phyloP scores from a whole-genome alignment of 1,140 invertebrate genomes.

The Apis laboriosa region DNA sequence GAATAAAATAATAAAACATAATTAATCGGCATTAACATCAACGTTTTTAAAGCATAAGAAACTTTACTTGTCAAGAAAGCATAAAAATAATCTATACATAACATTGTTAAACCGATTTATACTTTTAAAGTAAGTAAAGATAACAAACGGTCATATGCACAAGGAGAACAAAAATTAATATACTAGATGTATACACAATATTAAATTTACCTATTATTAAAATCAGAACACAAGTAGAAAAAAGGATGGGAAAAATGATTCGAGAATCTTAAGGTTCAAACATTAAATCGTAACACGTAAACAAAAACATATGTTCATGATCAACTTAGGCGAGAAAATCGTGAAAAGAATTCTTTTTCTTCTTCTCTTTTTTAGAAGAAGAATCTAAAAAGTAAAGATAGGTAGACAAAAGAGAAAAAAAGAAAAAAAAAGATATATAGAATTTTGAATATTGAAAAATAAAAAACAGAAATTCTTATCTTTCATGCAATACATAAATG shows the following conservation, averaged over 20 bases:
- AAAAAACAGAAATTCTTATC: constrained; percentile 45
- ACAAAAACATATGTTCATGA: constrained; percentile 62
- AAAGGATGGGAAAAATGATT: constrained; percentile 57
- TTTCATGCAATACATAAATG: constrained; percentile 14
- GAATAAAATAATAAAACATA: not conserved
- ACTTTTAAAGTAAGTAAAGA: constrained; percentile 33
- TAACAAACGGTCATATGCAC: not conserved
- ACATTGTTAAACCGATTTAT: constrained; percentile 16
- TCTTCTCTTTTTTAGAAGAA: not conserved
- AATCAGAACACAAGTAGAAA: constrained; percentile 60
- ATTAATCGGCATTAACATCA: not conserved
- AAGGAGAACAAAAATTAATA: constrained; percentile 49
- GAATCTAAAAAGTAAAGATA: not conserved
- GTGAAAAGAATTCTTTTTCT: constrained; percentile 55
- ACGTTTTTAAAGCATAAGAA: not conserved
- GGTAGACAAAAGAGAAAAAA: not conserved
- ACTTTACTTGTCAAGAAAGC: not conserved
- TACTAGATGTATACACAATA: constrained; percentile 57
- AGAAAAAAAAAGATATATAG: constrained; percentile 6
- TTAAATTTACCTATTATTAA: constrained; percentile 57
- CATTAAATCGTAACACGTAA: constrained; percentile 58
- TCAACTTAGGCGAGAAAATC: constrained; percentile 52
- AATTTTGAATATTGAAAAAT: constrained; percentile 50
- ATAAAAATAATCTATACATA: not conserved
- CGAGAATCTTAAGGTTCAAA: constrained; percentile 50